Conservation (phyloP, 2,797 vertebrate genomes). For the Phaenicophaeus curvirostris region DNA sequence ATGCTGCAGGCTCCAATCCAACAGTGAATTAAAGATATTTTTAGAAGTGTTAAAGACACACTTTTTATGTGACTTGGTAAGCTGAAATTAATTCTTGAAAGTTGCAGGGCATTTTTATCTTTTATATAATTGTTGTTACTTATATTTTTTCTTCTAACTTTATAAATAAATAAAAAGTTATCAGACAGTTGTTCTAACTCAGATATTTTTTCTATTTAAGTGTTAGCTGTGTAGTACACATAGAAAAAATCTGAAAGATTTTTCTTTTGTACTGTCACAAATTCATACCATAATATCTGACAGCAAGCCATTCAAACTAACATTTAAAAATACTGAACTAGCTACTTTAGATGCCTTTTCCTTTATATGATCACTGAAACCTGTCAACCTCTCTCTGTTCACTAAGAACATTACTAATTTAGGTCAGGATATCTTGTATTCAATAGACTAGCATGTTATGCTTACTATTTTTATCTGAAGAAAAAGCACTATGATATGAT, state of each 20-base stretch:
- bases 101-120: not conserved
- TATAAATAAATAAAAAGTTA: not conserved
- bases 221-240: not conserved
- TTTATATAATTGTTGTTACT: not conserved
- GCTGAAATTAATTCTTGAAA: conserved; percentile 31
- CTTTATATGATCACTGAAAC: conserved; percentile 41
- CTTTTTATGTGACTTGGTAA: conserved; percentile 18
- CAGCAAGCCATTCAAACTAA: conserved; percentile 39
- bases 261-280: conserved; percentile 29
- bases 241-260: not conserved
- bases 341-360: conserved; percentile 51
- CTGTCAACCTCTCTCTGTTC: conserved; percentile 45
- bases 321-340: conserved; percentile 63
- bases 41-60: conserved; percentile 30
- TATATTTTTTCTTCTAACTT: conserved; percentile 17
- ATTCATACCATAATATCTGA: conserved; percentile 33
- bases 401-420: conserved; percentile 57
- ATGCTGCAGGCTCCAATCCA: conserved; percentile 47
- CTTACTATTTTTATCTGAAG: conserved; percentile 13
- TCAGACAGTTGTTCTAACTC: not conserved
- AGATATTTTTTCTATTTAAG: not conserved
- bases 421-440: conserved; percentile 45
- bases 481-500: conserved; percentile 6
- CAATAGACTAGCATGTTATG: not conserved
- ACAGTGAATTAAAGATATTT: conserved; percentile 54